Conservation (phyloP, 92 coral and sea anemone species). For the Palythoa grandiflora region DNA sequence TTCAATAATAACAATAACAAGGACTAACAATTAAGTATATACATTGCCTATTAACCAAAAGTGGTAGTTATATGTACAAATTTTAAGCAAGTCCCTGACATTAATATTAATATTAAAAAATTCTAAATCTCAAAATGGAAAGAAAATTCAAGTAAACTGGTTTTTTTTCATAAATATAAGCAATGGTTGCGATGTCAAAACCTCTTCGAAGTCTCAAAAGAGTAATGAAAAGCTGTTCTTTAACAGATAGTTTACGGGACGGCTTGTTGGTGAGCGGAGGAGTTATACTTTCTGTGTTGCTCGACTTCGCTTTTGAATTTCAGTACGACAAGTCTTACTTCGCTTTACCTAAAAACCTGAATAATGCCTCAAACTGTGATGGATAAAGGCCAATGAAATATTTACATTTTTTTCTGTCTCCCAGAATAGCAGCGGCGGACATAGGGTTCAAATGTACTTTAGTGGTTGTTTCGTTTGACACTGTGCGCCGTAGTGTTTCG, state of each 20-base stretch:
- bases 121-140: too few relatives aligned
- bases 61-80: too few relatives aligned
- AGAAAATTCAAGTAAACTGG: too few relatives aligned
- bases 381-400: background rate
- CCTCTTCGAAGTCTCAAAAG: background rate
- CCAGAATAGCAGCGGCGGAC: background rate
- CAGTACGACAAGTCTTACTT: background rate
- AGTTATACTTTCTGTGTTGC: background rate
- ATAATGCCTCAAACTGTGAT: background rate
- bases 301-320: background rate
- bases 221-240: background rate
- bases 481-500: background rate
- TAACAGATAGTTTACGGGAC: background rate
- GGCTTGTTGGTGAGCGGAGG: background rate
- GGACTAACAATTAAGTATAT: too few relatives aligned
- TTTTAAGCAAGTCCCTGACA: too few relatives aligned
- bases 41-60: too few relatives aligned
- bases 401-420: background rate
- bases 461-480: background rate
- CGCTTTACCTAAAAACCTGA: background rate
- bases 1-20: too few relatives aligned
- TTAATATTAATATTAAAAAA: too few relatives aligned
- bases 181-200: slow-evolving; percentile 4
- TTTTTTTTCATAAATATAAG: slow-evolving; percentile 8
- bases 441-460: background rate